Evolutionary conservation across 2,888 invertebrate genomes (phyloP), one percentile per base, ranked within the genome.

Genomic region (Perizoma flavofasciatum): DNA sequence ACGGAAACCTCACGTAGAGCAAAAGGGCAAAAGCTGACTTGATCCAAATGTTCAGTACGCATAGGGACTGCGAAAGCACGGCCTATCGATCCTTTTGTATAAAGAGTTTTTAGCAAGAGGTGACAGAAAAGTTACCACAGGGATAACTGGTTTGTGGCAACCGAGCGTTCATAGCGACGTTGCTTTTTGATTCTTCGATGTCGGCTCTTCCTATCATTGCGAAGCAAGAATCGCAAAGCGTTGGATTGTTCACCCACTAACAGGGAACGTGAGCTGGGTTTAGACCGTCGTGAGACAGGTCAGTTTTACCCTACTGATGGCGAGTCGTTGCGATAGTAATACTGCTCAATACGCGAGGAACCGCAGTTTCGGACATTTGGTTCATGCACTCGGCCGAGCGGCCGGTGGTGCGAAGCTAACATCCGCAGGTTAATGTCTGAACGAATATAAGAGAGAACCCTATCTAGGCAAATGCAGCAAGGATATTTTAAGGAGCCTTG

Each of bases 361-460:
- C 63, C 47, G 60, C n/a, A 58, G 63, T 57, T 50, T 54, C 63
- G 63, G 63, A 63, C 50, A 76, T 75, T 92, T 93, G 93, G 93
- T 92, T 88, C n/a, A 89, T 93, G 93, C 92, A 93, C 93, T 93
- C 89, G 63, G 56, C 32, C 93, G 88, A 92, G 93, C 22, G 22
- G 22, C 22, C 22, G 22, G 22, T 22, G 22, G 22, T 22, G 22
- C 22, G 22, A 22, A 22, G 22, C 22, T 94, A 94, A 93, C 69
- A 69, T 74, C 70, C 69, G 70, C 61, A 49, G 61, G 65, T 56
- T 65, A 94, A 94, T 92, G 89, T 85, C 90, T 92, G 88, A 92
- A 92, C 86, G 89, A 90, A 89, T 92, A 87, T 93, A 93, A 94
- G 93, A 93, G 92, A 94, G 93, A 65, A 65, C 49, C 93, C 65